Percentiles rank a stretch among this genome's conserved stretches.
Evolutionary conservation across 2,888 invertebrate genomes (phyloP).

Genomic region (Teleiodes luculella): DNA sequence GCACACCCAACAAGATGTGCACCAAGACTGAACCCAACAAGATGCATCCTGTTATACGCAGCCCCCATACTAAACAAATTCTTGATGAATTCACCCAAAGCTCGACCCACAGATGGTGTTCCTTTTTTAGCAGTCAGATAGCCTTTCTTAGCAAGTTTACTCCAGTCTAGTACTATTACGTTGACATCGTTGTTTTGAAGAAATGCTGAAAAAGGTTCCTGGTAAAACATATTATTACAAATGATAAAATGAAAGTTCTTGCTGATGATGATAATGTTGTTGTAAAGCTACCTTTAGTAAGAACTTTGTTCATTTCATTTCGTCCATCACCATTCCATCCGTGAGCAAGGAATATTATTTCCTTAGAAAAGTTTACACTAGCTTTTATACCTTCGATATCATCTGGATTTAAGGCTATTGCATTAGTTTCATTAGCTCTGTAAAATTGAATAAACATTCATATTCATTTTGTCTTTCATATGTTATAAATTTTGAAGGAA

Average conservation of each 20-base stretch:
- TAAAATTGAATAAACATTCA: slow-evolving; percentile 17
- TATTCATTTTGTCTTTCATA: too few species aligned
- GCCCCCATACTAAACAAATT: slow-evolving; percentile 43
- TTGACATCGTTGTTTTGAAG: slow-evolving; percentile 50
- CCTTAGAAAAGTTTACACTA: slow-evolving; percentile 36
- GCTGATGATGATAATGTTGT: too few species aligned
- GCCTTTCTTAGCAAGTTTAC: slow-evolving; percentile 44
- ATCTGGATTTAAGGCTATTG: slow-evolving; percentile 34
- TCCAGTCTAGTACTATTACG: slow-evolving; percentile 67
- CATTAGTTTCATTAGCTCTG: slow-evolving; percentile 37
- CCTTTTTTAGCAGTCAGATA: slow-evolving; percentile 53
- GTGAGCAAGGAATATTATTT: slow-evolving; percentile 48
- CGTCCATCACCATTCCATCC: slow-evolving; percentile 54
- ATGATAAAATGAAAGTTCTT: too few species aligned
- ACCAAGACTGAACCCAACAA: slow-evolving; percentile 68
- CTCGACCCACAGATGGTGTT: slow-evolving; percentile 40
- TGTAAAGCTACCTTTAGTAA: slow-evolving; percentile 41
- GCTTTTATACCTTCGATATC: slow-evolving; percentile 37
- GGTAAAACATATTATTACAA: too few species aligned
- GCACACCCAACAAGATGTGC: slow-evolving; percentile 62
- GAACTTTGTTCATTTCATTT: slow-evolving; percentile 38
- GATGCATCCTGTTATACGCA: slow-evolving; percentile 46
- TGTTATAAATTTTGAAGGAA: too few species aligned
- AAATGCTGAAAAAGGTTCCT: slow-evolving; percentile 36
- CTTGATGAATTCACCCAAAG: slow-evolving; percentile 45